Percentiles rank a stretch among this genome's conserved stretches.
phyloP scores from a whole-genome alignment of 2,113 vertebrate species.

The Tinamus guttatus region DNA sequence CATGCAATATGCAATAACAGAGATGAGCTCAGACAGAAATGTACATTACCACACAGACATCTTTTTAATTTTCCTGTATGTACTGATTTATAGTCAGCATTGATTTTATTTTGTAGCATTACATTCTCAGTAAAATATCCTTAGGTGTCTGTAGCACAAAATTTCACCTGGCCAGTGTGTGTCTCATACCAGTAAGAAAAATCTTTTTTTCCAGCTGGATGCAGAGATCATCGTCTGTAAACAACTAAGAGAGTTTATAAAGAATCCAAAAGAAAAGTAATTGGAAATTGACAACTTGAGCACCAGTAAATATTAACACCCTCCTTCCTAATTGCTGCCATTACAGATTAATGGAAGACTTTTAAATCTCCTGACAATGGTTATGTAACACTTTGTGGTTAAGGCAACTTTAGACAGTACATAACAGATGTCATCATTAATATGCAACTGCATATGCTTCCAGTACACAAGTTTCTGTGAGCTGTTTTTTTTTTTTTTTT shows the following conservation, averaged over 20 bases:
- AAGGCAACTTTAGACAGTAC: conserved; percentile 67
- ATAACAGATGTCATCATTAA: conserved; percentile 81
- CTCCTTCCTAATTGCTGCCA: conserved; percentile 80
- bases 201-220: background rate
- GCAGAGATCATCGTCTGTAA: conserved; percentile 25
- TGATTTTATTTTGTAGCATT: background rate
- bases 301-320: conserved; percentile 61
- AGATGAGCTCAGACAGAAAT: background rate
- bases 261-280: conserved; percentile 53
- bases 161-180: background rate
- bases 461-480: conserved; percentile 41
- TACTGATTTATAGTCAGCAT: background rate
- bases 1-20: background rate
- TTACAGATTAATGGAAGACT: conserved; percentile 76
- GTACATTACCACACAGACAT: background rate
- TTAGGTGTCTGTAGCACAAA: background rate
- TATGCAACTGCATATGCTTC: conserved; percentile 77
- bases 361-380: conserved; percentile 77
- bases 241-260: conserved; percentile 35
- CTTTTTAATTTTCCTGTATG: background rate
- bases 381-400: conserved; percentile 70
- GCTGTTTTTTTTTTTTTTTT: background rate
- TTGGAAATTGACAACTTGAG: conserved; percentile 71
- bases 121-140: background rate
- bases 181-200: background rate